Base-by-base conservation (phyloP, 2,113 vertebrate genomes). In the Azemiops feae region DNA sequence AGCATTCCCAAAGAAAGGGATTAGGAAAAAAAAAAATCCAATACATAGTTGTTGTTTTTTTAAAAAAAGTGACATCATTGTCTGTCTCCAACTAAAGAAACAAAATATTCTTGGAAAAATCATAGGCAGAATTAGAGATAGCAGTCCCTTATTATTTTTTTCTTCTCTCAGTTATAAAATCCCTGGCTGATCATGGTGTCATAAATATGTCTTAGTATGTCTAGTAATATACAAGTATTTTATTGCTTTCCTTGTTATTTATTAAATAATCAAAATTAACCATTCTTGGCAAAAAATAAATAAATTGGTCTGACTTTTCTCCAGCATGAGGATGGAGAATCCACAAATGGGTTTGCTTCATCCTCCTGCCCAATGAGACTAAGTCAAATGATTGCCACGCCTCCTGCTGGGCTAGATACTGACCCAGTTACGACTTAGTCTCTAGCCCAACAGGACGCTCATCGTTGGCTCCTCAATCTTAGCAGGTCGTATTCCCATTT, bases 261-360 rank as follows among this genome's bases (percentile, higher is more conserved):
- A 90, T 90, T 93, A 93, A 69, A 69, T 12, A n/a, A 69, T n/a
- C 30, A 69, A 69, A 69, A 69, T n/a, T n/a, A 69, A 64, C 58
- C 11, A n/a, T 69, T 93, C 43, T 93, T 93, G 96, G 86, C 54
- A 95, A 95, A 93, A 94, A 87, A 94, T 57, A 87, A 64, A 12
- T 47, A 64, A 14, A 95, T 93, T 95, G 89, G 92, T 93, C 69
- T 95, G 89, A 95, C 91, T 93, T n/a, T n/a, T n/a, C n/a, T n/a
- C n/a, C n/a, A n/a, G n/a, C n/a, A n/a, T n/a, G n/a, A n/a, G n/a
- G n/a, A n/a, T n/a, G n/a, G n/a, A n/a, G n/a, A n/a, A n/a, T n/a
- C n/a, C n/a, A n/a, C n/a, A n/a, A n/a, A n/a, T n/a, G n/a, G n/a
- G n/a, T n/a, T n/a, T n/a, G n/a, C n/a, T n/a, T n/a, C n/a, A n/a